Percentiles rank a stretch among this genome's conserved stretches.
Conservation (phyloP, 1,140 invertebrate species). For the Formica exsecta region DNA sequence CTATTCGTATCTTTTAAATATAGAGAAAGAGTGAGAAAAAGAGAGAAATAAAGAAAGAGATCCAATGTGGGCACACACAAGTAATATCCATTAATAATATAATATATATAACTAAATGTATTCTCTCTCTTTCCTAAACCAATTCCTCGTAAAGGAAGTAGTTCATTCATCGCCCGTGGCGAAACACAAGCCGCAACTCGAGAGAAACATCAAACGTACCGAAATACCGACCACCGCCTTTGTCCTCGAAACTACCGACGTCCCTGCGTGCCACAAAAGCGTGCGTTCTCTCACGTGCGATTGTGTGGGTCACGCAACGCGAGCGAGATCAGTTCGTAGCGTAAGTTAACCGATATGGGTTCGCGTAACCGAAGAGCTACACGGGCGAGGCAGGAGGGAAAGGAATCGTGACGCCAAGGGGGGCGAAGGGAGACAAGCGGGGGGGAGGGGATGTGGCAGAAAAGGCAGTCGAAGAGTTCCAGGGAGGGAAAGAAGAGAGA, state of each 20-base stretch:
- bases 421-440: background rate
- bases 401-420: conserved; percentile 7
- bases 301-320: conserved; percentile 56
- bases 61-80: no score
- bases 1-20: no score
- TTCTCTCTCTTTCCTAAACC: conserved; percentile 28
- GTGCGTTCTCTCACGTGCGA: conserved; percentile 12
- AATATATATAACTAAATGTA: background rate
- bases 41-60: no score
- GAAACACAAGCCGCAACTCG: conserved; percentile 5
- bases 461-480: conserved; percentile 41
- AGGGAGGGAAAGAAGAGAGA: conserved; percentile 60
- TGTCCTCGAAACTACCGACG: conserved; percentile 48
- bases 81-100: background rate
- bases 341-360: conserved; percentile 63
- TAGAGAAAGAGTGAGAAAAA: no score
- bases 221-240: conserved; percentile 52
- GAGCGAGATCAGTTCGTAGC: conserved; percentile 53
- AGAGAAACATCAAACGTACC: conserved; percentile 58
- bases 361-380: conserved; percentile 60
- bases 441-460: background rate
- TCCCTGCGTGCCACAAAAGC: conserved; percentile 52
- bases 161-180: conserved; percentile 35
- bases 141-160: conserved; percentile 59
- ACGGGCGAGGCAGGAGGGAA: conserved; percentile 18